Evolutionary conservation across 2,888 invertebrate genomes (phyloP).

Genomic region (Leptinotarsa peninsularis): DNA sequence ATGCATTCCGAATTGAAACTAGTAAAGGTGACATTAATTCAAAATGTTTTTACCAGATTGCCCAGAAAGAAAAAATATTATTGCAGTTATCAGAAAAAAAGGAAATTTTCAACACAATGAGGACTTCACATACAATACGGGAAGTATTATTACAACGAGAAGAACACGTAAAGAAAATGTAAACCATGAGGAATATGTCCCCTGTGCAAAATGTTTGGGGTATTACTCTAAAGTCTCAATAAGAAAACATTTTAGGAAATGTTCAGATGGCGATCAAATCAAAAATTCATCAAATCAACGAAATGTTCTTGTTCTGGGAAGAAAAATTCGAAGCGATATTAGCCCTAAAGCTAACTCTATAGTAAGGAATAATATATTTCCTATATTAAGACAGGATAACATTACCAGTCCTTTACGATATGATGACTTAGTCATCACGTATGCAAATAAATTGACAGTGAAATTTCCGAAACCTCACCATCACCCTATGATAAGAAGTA

Average conservation of each 20-base stretch:
- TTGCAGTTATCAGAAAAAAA: neutral
- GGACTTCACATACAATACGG: neutral
- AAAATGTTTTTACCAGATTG: neutral
- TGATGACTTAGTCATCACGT: neutral
- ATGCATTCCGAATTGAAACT: too few species aligned
- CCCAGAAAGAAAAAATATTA: neutral
- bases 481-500: neutral
- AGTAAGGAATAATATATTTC: slow-evolving; percentile 22
- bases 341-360: slow-evolving; percentile 3
- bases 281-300: neutral
- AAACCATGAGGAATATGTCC: neutral
- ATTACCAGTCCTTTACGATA: slow-evolving; percentile 10
- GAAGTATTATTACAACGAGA: neutral
- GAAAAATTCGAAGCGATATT: slow-evolving; percentile 14
- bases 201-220: neutral
- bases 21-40: too few species aligned
- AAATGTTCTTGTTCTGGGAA: neutral
- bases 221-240: neutral
- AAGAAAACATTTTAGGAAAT: slow-evolving; percentile 15
- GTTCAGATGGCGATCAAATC: neutral
- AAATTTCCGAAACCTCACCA: slow-evolving; percentile 12
- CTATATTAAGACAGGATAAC: slow-evolving; percentile 22
- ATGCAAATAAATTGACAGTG: slow-evolving; percentile 22
- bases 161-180: neutral
- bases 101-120: slow-evolving; percentile 2